These are phyloP conservation scores for Scleropages formosus DNA, from an alignment of 2,797 vertebrate species.

Conservation along the genomic window DNA sequence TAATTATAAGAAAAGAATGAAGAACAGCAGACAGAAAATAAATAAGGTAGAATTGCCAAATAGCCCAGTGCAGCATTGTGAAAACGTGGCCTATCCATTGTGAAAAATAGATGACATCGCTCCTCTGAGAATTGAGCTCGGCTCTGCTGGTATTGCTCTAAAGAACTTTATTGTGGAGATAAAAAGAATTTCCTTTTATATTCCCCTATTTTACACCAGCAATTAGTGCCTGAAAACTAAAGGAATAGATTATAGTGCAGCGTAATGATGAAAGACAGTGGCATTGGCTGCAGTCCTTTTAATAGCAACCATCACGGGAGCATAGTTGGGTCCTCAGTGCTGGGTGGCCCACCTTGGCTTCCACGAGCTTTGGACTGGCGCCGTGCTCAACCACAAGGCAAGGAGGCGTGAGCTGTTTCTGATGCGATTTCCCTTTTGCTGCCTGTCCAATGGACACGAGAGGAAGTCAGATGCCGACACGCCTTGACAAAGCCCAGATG, in stretches of 20 bases:
- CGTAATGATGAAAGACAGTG: slow-evolving; percentile 43
- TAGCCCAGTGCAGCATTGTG: slow-evolving; percentile 41
- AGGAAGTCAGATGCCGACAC: slow-evolving; percentile 38
- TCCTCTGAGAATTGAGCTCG: slow-evolving; percentile 43
- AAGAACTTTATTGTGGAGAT: slow-evolving; percentile 47
- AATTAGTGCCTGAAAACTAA: slow-evolving; percentile 46
- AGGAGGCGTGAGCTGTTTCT: not conserved
- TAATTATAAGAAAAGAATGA: slow-evolving; percentile 67
- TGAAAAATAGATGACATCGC: slow-evolving; percentile 48
- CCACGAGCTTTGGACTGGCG: not conserved
- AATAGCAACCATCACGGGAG: slow-evolving; percentile 39
- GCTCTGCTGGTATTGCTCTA: slow-evolving; percentile 48
- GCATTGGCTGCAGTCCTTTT: slow-evolving; percentile 39
- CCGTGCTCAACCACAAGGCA: not conserved
- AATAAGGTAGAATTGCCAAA: slow-evolving; percentile 50
- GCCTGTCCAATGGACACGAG: slow-evolving; percentile 34
- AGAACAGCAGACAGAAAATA: slow-evolving; percentile 57
- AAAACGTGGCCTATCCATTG: slow-evolving; percentile 36
- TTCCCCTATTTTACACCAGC: slow-evolving; percentile 24
- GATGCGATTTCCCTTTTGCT: slow-evolving; percentile 40
- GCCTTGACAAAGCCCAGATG: slow-evolving; percentile 39
- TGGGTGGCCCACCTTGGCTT: not conserved
- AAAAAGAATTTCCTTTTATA: slow-evolving; percentile 35
- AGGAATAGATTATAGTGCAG: slow-evolving; percentile 40
- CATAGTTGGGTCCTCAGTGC: not conserved